Conservation (phyloP, 2,888 invertebrate species). For the Spicauda simplicius region DNA sequence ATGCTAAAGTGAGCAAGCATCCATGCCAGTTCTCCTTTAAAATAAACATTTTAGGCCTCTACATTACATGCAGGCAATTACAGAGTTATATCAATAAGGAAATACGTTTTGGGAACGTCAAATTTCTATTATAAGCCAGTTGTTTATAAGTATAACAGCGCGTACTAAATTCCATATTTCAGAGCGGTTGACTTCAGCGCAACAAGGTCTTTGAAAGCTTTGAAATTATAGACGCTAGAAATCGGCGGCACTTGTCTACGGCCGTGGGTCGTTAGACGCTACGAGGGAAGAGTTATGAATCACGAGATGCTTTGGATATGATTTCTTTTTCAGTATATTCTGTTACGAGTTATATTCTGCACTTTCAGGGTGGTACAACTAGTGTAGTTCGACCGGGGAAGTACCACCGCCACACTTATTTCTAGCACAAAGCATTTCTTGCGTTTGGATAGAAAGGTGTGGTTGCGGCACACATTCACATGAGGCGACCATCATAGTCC, state of each 20-base stretch:
- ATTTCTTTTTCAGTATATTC: background rate
- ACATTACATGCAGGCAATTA: background rate
- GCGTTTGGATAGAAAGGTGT: too few relatives aligned
- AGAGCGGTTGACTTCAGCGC: background rate
- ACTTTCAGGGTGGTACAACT: too few relatives aligned
- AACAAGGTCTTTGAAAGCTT: conserved; percentile 21
- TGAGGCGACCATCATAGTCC: too few relatives aligned
- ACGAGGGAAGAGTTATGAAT: conserved; percentile 4
- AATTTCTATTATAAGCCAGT: background rate
- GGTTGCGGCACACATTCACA: too few relatives aligned
- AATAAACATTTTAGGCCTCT: too few relatives aligned
- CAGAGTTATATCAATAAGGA: background rate
- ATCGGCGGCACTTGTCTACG: conserved; percentile 15
- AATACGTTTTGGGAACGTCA: background rate
- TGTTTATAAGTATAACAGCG: background rate
- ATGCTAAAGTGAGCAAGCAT: too few relatives aligned
- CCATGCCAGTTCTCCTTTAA: too few relatives aligned
- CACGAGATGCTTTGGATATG: conserved; percentile 6
- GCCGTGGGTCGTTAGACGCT: conserved; percentile 13
- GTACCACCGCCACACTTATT: too few relatives aligned
- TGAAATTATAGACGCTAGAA: conserved; percentile 23
- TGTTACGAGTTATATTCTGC: too few relatives aligned
- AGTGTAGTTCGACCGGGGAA: too few relatives aligned
- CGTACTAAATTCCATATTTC: background rate
- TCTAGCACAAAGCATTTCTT: too few relatives aligned